Conservation (phyloP, 2,888 invertebrate species). For the Meteorus colon region DNA sequence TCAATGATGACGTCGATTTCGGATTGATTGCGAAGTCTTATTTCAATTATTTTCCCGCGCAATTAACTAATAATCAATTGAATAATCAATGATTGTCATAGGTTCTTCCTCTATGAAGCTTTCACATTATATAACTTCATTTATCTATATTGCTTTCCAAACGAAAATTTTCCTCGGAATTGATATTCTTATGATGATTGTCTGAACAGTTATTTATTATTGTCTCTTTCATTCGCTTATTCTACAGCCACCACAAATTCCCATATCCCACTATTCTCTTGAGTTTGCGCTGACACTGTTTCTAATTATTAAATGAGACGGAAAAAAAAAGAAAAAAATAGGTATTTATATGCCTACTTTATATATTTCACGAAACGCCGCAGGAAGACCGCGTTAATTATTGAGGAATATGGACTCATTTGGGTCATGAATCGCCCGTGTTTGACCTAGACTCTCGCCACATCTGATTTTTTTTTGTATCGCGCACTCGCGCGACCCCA, state of each 20-base stretch:
- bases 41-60: too few relatives aligned
- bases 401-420: constrained; percentile 23
- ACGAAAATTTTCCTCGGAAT: background rate
- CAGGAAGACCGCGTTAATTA: background rate
- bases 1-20: too few relatives aligned
- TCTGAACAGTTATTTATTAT: too few relatives aligned
- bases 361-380: background rate
- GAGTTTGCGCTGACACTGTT: too few relatives aligned
- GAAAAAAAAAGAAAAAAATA: background rate
- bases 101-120: too few relatives aligned
- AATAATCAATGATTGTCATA: background rate
- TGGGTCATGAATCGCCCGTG: constrained; percentile 49
- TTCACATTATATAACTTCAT: too few relatives aligned
- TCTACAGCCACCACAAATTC: too few relatives aligned
- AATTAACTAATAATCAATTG: background rate
- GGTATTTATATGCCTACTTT: background rate
- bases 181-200: background rate
- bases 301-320: too few relatives aligned
- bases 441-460: constrained; percentile 47
- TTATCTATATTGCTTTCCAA: background rate
- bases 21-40: too few relatives aligned
- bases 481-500: constrained; percentile 41
- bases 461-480: constrained; percentile 17
- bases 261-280: too few relatives aligned
- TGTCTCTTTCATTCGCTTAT: too few relatives aligned